Base-by-base conservation (phyloP, 2,888 invertebrate genomes). In the Leptura quadrifasciata region DNA sequence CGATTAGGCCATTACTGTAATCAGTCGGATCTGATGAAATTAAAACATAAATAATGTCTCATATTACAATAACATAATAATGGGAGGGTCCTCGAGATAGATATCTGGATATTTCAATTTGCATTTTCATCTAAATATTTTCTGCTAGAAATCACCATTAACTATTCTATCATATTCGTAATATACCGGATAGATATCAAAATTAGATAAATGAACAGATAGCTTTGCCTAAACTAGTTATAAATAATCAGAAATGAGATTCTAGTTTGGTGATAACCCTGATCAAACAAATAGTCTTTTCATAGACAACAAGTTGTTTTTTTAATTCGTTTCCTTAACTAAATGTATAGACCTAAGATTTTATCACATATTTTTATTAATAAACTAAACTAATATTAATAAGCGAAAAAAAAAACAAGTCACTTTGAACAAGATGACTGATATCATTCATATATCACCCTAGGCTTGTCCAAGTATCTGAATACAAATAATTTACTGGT, bases 171-270 rank as follows among this genome's bases (percentile, higher is more conserved):
- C 20, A 27, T 60, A 27, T 27, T 27, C 24, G n/a, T 21, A 24
- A 67, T 52, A 24, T 54, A 54, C 24, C 21, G 65, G n/a, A 52
- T 24, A 1, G n/a, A 21, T 27, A 67, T 67, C 20, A 21, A 17
- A 67, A 67, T 67, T 67, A 67, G 65, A 67, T 67, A 52, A 54
- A 54, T 67, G 54, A 67, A 21, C 20, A n/a, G 65, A 67, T 67
- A 52, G 24, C 18, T 47, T 47, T 24, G 17, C 60, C 27, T 21
- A 24, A 52, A 39, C n/a, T 24, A 20, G 52, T 67, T 54, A 54
- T 65, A 65, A 39, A 65, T 67, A 67, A 67, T 67, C 47, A 24
- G 17, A 24, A 21, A 24, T 24, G 21, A 52, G 24, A 52, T 21
- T 67, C n/a, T 17, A 8, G 21, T 67, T 17, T 39, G 9, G 27